phyloP scores from a whole-genome alignment of 92 coral and sea anemone genomes.

The Pocillopora meandrina region DNA sequence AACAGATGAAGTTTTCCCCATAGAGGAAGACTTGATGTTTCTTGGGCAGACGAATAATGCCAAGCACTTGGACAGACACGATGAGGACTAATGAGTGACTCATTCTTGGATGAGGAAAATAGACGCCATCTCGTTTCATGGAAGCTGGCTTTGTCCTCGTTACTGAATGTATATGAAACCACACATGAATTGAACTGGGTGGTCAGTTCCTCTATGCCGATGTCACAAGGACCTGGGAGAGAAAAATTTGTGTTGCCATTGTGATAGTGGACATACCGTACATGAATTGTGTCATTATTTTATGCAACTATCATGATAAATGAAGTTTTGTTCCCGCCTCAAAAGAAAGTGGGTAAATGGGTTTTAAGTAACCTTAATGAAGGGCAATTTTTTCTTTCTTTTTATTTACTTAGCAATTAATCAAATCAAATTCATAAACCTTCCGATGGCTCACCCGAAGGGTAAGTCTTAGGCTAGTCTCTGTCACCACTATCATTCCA shows the following conservation, averaged over 20 bases:
- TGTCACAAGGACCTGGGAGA: constrained; percentile 27
- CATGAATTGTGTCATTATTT: neutral
- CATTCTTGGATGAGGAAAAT: neutral
- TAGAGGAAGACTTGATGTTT: constrained; percentile 20
- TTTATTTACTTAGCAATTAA: too few relatives aligned
- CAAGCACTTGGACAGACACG: constrained; percentile 37
- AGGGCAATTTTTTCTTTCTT: too few relatives aligned
- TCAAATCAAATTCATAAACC: too few relatives aligned
- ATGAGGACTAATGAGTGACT: neutral
- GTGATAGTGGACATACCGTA: neutral
- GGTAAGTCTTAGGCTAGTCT: too few relatives aligned
- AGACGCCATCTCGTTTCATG: constrained; percentile 42
- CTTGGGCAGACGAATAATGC: constrained; percentile 27
- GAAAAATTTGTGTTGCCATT: neutral
- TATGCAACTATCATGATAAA: neutral
- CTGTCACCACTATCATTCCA: too few relatives aligned
- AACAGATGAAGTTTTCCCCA: constrained; percentile 19
- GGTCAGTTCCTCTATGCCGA: constrained; percentile 3
- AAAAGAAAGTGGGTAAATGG: neutral
- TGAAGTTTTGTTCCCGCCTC: neutral
- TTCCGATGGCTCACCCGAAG: too few relatives aligned
- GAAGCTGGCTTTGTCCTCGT: constrained; percentile 34
- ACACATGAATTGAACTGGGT: constrained; percentile 34
- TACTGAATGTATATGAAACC: neutral
- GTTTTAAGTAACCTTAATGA: too few relatives aligned